Evolutionary conservation across 2,888 invertebrate species (phyloP), one percentile per base, ranked within the genome.

Genomic region (Thecocarcelia acutangulata): DNA sequence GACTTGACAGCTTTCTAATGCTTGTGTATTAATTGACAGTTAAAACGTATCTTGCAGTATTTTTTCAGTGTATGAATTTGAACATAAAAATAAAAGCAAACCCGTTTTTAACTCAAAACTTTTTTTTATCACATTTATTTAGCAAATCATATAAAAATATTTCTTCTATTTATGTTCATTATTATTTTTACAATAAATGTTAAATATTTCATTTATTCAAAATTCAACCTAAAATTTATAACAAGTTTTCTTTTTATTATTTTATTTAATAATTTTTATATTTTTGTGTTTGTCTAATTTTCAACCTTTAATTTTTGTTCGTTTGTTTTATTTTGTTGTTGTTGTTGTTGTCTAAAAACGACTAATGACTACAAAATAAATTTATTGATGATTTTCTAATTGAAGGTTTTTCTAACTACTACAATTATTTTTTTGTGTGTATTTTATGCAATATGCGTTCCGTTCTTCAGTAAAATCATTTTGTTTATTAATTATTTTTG

Each of bases 141-240:
- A 58, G 80, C 80, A 83, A 83, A 83, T 83, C 13, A 80, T 75
- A 73, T 75, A 48, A 68, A 78, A 72, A 70, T 61, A 66, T 59
- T 50, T 64, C 5, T 50, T 64, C 5, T 9, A 58, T 69, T 64
- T 61, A 11, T 33, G 33, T 33, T 33, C 42, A 13, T 40, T 42
- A 0, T 59, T 40, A 28, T 15, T 13, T 19, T 17, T 48, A 28
- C 9, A 37, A 17, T 33, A 9, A 9, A 33, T 33, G 33, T 33
- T 24, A 24, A 15, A 44, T 21, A 21, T 40, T 54, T 54, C 24
- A 50, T n/a, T 52, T 63, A 54, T 54, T 44, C 12, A 44, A 63
- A 33, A 54, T 46, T 61, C 77, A 77, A 77, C 56, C 63, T 48
- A n/a, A 70, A 77, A 59, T 48, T 59, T 59, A 40, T 50, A 69